Percentiles rank a stretch among this genome's conserved stretches.
These are phyloP conservation scores for Lanius ludovicianus DNA, from an alignment of 2,113 vertebrate genomes.

Conservation along the genomic window DNA sequence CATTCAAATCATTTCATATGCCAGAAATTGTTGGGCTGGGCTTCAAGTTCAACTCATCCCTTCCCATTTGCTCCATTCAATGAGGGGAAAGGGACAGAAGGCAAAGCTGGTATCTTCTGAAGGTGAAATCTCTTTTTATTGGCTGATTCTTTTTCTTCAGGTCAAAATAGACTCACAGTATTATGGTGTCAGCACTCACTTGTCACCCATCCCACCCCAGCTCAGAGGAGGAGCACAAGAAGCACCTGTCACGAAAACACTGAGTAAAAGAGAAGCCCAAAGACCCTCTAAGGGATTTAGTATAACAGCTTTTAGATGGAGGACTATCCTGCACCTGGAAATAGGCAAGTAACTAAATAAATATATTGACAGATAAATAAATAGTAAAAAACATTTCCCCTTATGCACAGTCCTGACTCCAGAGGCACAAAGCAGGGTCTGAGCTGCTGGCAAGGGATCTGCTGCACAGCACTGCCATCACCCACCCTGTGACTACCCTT, in stretches of 20 bases:
- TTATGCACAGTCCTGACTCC: neutral
- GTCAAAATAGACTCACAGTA: neutral
- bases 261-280: neutral
- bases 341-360: neutral
- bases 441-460: neutral
- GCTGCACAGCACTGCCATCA: neutral
- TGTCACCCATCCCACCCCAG: neutral
- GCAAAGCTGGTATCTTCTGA: neutral
- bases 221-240: neutral
- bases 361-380: too few relatives aligned
- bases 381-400: neutral
- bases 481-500: neutral
- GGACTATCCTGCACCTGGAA: neutral
- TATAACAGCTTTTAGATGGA: neutral
- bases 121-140: neutral
- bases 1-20: neutral
- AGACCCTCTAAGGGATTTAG: neutral
- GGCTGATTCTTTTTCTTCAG: neutral
- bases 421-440: neutral
- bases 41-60: neutral
- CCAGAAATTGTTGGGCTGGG: neutral
- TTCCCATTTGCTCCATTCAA: neutral
- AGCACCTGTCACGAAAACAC: neutral
- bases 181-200: neutral
- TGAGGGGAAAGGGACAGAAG: neutral